Conservation (phyloP, 2,888 invertebrate genomes). For the Orthosia gothica region DNA sequence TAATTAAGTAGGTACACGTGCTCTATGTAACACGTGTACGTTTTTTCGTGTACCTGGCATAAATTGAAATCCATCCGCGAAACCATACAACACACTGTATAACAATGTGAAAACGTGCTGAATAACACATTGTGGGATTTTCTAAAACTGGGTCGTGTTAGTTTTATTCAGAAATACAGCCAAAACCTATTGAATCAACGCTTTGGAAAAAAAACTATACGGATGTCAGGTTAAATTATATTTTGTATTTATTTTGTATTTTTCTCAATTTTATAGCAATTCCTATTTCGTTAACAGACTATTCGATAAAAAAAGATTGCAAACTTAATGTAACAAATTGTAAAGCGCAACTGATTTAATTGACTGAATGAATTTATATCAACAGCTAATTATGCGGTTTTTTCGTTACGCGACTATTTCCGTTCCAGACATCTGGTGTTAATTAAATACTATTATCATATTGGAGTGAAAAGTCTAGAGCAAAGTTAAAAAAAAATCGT, state of each 20-base stretch:
- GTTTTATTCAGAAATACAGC: slow-evolving; percentile 23
- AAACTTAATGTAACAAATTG: too few relatives aligned
- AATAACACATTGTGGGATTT: slow-evolving; percentile 49
- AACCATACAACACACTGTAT: slow-evolving; percentile 32
- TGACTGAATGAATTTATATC: too few relatives aligned
- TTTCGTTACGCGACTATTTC: neutral
- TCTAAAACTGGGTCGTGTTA: slow-evolving; percentile 30
- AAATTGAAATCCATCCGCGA: slow-evolving; percentile 39
- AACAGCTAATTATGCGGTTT: neutral
- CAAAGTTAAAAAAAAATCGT: too few relatives aligned
- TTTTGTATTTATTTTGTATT: neutral
- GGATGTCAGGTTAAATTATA: neutral
- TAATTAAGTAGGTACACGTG: too few relatives aligned
- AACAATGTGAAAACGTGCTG: slow-evolving; percentile 39
- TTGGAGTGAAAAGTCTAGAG: neutral
- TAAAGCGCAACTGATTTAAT: too few relatives aligned
- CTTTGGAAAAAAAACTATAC: slow-evolving; percentile 8
- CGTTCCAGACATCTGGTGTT: neutral
- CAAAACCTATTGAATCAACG: slow-evolving; percentile 23
- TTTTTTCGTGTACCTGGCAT: slow-evolving; percentile 7
- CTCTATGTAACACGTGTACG: slow-evolving; percentile 1
- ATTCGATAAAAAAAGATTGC: too few relatives aligned
- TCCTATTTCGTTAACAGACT: neutral
- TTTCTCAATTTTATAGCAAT: neutral
- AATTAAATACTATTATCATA: neutral